Conservation (phyloP, 2,797 vertebrate genomes). For the Clarias pachynema region DNA sequence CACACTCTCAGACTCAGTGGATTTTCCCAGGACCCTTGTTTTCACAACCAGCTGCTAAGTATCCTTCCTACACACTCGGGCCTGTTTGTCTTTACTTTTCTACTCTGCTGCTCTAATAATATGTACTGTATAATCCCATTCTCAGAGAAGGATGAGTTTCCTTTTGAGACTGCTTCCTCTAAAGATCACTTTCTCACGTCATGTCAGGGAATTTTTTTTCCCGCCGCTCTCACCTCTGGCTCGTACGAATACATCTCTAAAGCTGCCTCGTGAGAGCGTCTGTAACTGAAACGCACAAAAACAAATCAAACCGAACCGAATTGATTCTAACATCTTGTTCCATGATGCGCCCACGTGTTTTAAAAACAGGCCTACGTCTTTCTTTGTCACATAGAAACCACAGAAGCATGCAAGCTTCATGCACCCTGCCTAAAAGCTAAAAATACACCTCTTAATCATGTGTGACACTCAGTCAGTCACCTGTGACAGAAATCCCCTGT, state of each 20-base stretch:
- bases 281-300: not conserved
- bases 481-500: slow-evolving; percentile 50
- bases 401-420: not conserved
- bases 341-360: not conserved
- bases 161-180: not conserved
- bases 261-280: not conserved
- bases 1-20: not conserved
- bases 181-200: not conserved
- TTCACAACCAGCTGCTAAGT: too few relatives aligned
- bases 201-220: not conserved
- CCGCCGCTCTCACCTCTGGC: not conserved
- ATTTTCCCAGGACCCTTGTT: not conserved
- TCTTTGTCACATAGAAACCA: not conserved
- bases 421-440: slow-evolving; percentile 26
- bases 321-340: slow-evolving; percentile 7
- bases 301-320: not conserved
- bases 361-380: not conserved
- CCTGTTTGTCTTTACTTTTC: not conserved
- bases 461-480: slow-evolving; percentile 46
- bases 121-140: not conserved
- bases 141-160: not conserved
- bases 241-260: not conserved
- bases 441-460: slow-evolving; percentile 27
- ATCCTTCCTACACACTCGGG: not conserved
- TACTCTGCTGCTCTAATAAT: too few relatives aligned